Conservation (phyloP, 1,140 invertebrate genomes). For the Lepidurus couesii region DNA sequence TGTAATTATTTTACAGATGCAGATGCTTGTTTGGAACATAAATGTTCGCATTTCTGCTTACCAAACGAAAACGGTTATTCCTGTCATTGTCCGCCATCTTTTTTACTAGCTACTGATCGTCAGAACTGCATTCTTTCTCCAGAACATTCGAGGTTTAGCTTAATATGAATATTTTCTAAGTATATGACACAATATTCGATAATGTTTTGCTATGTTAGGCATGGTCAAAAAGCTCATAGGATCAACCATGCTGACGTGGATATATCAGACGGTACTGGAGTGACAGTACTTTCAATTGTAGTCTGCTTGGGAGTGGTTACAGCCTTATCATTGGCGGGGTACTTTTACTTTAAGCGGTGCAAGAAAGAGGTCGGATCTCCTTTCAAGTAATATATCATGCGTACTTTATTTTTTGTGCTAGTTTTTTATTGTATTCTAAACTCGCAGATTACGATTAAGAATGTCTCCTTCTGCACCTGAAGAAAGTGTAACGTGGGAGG, state of each 20-base stretch:
- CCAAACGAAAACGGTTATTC: neutral
- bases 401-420: too few species aligned
- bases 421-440: neutral
- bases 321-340: conserved; percentile 21
- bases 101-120: neutral
- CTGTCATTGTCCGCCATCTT: neutral
- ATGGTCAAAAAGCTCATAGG: neutral
- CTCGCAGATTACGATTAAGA: conserved; percentile 20
- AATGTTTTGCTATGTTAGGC: neutral
- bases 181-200: neutral
- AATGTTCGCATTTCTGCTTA: neutral
- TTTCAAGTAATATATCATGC: neutral
- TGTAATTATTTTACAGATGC: neutral
- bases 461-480: conserved; percentile 25
- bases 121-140: neutral
- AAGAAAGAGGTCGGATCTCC: conserved; percentile 28
- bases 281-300: conserved; percentile 29
- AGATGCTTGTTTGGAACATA: neutral
- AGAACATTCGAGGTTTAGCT: neutral
- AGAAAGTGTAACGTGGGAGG: conserved; percentile 32
- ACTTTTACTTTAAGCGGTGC: conserved; percentile 28
- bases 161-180: neutral
- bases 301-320: conserved; percentile 30
- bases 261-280: conserved; percentile 25
- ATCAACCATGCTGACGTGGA: conserved; percentile 22